Evolutionary conservation across 2,888 invertebrate genomes (phyloP), one percentile per base, ranked within the genome.

Genomic region (Stratiomys singularior): DNA sequence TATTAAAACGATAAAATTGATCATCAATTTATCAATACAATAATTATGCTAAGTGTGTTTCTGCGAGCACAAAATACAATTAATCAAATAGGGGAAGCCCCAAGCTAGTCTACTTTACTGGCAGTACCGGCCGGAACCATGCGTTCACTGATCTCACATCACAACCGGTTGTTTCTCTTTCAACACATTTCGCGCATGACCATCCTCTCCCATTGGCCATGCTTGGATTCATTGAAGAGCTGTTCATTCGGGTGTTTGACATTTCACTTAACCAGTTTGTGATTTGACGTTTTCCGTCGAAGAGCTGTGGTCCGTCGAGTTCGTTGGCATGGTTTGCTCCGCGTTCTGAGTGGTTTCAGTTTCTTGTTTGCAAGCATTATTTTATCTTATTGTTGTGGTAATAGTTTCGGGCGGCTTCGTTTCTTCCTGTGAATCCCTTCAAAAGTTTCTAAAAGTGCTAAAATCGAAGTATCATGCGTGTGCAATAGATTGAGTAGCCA

Each of bases 91-190:
- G 37, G 37, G 37, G 9, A 3, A 37, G 3, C 37, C 37, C 37
- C 37, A 9, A 37, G 5, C 3, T 37, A 37, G n/a, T 37, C 9
- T 37, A 37, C 9, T 5, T 37, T 5, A 5, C 15, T 67, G 67
- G 67, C 67, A 67, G 44, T 44, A 44, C 28, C 15, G n/a, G 30
- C 67, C 67, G 67, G 67, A 67, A 67, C 67, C 67, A 67, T 67
- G 67, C 67, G 46, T 27, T 37, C 3, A 15, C 18, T 23, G 37
- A 46, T 13, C 15, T 21, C 13, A 67, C 67, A 37, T 67, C 67
- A 67, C 23, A 21, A n/a, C 44, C 46, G 67, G 44, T 23, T 67
- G n/a, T 67, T 23, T 23, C 67, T 67, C 67, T n/a, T 46, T 13
- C 46, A 46, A 13, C 18, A 0, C 18, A 23, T 25, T 25, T 1